Conservation (phyloP, 2,797 vertebrate species). For the Poeciliopsis presidionis region DNA sequence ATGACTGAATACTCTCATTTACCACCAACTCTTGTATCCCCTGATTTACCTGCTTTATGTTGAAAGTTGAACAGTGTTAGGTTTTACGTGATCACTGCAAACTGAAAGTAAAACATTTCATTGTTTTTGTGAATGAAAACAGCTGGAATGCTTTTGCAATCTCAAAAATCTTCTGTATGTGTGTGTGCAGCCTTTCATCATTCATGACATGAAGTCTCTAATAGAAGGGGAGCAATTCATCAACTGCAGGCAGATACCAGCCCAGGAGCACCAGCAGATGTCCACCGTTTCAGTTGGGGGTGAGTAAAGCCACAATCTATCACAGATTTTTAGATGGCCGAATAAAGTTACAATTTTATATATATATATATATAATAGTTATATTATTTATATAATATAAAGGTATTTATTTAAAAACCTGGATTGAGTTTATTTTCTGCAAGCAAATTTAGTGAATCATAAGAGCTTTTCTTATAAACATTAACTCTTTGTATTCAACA, state of each 20-base stretch:
- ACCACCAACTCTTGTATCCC: neutral
- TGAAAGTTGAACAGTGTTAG: neutral
- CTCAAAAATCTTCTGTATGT: neutral
- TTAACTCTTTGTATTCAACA: neutral
- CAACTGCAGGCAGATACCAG: slow-evolving; percentile 86
- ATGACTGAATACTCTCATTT: neutral
- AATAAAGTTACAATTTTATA: neutral
- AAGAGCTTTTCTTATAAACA: neutral
- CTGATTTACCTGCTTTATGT: neutral
- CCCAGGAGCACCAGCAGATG: slow-evolving; percentile 73
- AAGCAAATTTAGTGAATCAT: neutral
- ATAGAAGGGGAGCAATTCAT: slow-evolving; percentile 96
- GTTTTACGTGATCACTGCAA: neutral
- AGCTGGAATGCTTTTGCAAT: neutral
- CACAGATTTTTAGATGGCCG: neutral
- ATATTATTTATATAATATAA: no score
- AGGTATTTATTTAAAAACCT: neutral
- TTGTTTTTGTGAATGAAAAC: neutral
- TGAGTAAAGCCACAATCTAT: slow-evolving; percentile 30
- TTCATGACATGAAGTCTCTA: slow-evolving; percentile 97
- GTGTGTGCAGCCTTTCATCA: slow-evolving; percentile 89
- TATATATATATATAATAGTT: neutral
- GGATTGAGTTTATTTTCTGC: neutral
- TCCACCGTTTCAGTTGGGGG: slow-evolving; percentile 32
- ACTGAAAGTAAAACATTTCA: neutral